phyloP scores from a whole-genome alignment of 2,797 vertebrate genomes.

The Enteromius trimaculatus region DNA sequence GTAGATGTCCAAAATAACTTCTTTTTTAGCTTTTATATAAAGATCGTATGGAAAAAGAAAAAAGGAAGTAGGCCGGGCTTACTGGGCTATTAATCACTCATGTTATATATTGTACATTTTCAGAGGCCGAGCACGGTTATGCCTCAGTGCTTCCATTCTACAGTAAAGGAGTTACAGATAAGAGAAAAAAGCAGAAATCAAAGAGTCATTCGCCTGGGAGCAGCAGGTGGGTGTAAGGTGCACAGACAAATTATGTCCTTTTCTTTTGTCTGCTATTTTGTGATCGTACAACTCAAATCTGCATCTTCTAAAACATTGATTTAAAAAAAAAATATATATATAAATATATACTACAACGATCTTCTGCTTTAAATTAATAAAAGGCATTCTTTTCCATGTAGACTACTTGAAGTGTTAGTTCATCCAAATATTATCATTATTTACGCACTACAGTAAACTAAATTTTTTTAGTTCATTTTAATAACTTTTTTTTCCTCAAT shows the following conservation, averaged over 20 bases:
- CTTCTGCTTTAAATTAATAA: not conserved
- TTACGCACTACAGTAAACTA: not conserved
- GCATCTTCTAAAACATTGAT: not conserved
- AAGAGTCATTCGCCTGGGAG: slow-evolving; percentile 77
- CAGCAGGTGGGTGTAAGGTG: slow-evolving; percentile 76
- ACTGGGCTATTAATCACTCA: not conserved
- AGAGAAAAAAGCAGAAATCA: slow-evolving; percentile 78
- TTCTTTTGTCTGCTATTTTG: not conserved
- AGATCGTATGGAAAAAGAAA: not conserved
- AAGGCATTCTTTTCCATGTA: not conserved
- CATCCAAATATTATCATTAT: not conserved
- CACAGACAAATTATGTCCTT: not conserved
- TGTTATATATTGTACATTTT: slow-evolving; percentile 33
- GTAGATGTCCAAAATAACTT: not conserved
- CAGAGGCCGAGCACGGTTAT: slow-evolving; percentile 94
- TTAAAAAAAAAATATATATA: too few species aligned
- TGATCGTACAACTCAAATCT: not conserved
- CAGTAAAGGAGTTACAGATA: slow-evolving; percentile 69
- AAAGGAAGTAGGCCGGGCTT: not conserved
- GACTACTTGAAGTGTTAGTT: not conserved
- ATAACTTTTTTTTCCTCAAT: not conserved
- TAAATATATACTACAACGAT: not conserved
- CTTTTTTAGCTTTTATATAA: not conserved
- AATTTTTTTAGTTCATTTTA: not conserved
- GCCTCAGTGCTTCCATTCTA: slow-evolving; percentile 83